Base-by-base conservation (phyloP, 2,888 invertebrate genomes). In the Dynastes hyllus region DNA sequence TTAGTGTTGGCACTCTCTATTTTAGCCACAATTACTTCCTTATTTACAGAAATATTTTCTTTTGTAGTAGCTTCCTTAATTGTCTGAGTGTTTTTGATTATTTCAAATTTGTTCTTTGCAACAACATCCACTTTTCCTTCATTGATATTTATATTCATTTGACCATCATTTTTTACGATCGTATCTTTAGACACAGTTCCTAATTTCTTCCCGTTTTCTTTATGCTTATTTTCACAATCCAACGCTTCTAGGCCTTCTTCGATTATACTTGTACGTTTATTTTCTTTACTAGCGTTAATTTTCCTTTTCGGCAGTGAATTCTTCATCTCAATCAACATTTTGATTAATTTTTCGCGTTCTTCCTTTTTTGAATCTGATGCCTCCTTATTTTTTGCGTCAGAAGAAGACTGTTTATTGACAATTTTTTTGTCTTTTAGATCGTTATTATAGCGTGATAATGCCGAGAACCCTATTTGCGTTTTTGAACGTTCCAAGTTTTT, bases 261-360 rank as follows among this genome's bases (percentile, higher is more conserved):
- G 79, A 87, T 88, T 55, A 87, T 84, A 81, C 88, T 88, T 5
- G 85, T 84, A 53, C 87, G 83, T 78, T 83, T 86, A 79, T 85
- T 86, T 80, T 86, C 85, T 82, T 87, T 85, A 55, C 82, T 83
- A 4, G 79, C 40, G 77, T 86, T 89, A 50, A 89, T 87, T 82
- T 91, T 91, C 32, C 91, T 86, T 83, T 92, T 91, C 0, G 94
- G 93, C 80, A 95, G 88, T 11, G 94, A 94, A 87, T 94, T 92
- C 88, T 94, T 94, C 93, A 94, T 94, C 90, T 94, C 94, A 85
- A 94, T 94, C 81, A 94, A 87, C 92, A 94, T 93, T 88, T 93
- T 93, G 86, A 92, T 93, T 40, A 94, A 88, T 86, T 91, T 91
- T 85, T 92, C 92, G 84, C 91, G 91, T 84, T 93, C 92, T 82